Evolutionary conservation across 2,888 invertebrate species (phyloP).

Genomic region (Muscina levida): DNA sequence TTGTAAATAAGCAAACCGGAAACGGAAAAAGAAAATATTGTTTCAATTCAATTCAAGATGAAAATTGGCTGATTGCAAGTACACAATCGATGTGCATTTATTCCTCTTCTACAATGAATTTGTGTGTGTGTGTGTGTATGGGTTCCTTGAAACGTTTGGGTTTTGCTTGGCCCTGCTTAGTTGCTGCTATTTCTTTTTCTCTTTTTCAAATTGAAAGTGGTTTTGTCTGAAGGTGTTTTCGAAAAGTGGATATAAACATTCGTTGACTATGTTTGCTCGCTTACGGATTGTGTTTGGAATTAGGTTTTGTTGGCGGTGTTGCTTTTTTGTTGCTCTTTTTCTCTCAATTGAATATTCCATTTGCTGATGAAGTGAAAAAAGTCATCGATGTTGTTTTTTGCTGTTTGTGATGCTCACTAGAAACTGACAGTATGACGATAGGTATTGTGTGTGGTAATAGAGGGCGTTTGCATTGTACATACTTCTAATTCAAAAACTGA

Average conservation of each 20-base stretch:
- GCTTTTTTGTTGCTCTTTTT: neutral
- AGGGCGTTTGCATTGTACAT: no score
- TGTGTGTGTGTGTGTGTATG: no score
- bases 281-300: neutral
- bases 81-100: constrained; percentile 57
- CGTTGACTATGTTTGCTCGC: neutral
- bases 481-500: no score
- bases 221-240: constrained; percentile 51
- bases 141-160: no score
- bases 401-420: constrained; percentile 50
- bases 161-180: no score
- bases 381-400: constrained; percentile 38
- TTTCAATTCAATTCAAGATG: constrained; percentile 75
- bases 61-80: constrained; percentile 74
- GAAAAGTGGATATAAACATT: constrained; percentile 43
- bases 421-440: constrained; percentile 1
- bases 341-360: no score
- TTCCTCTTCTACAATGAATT: neutral
- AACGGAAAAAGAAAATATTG: constrained; percentile 76
- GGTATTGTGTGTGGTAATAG: neutral
- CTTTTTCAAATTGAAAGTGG: neutral
- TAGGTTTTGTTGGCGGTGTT: neutral
- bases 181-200: neutral
- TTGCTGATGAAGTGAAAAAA: constrained; percentile 42
- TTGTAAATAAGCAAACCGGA: constrained; percentile 65